phyloP scores from a whole-genome alignment of 1,140 invertebrate species.

The Nixonia krombeini region DNA sequence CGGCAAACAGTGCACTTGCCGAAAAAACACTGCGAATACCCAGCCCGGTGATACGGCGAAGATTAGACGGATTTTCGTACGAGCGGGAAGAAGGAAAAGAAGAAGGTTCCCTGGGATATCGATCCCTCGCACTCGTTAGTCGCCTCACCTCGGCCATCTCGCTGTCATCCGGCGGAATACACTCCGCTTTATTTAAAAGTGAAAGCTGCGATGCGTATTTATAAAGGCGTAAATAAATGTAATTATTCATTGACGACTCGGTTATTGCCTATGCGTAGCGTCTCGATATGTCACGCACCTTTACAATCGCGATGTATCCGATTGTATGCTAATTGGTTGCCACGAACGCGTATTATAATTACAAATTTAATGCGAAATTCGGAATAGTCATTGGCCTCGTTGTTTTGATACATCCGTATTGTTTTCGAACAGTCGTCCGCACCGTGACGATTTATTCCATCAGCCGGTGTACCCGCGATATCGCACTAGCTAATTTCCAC shows the following conservation, averaged over 20 bases:
- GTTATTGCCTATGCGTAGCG: background rate
- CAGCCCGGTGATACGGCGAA: background rate
- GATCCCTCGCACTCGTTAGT: no score
- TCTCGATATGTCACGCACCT: background rate
- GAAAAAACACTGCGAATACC: background rate
- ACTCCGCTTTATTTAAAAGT: background rate
- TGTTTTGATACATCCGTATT: background rate
- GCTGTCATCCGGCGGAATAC: background rate
- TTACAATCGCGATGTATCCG: background rate
- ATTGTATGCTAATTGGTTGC: background rate
- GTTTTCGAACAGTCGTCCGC: background rate
- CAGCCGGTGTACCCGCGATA: no score
- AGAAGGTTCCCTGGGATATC: no score
- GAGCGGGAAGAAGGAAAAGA: background rate
- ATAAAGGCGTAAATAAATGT: background rate
- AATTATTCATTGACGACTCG: background rate
- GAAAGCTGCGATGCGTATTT: background rate
- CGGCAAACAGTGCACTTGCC: slow-evolving; percentile 5
- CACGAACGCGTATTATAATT: background rate
- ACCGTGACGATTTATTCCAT: slow-evolving; percentile 3
- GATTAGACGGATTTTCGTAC: background rate
- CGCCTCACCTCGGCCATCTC: no score
- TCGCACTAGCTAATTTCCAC: no score
- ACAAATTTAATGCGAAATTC: background rate
- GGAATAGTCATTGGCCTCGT: background rate